Evolutionary conservation across 2,797 vertebrate genomes (phyloP), one percentile per base, ranked within the genome.

Genomic region (Pseudochromis fuscus): DNA sequence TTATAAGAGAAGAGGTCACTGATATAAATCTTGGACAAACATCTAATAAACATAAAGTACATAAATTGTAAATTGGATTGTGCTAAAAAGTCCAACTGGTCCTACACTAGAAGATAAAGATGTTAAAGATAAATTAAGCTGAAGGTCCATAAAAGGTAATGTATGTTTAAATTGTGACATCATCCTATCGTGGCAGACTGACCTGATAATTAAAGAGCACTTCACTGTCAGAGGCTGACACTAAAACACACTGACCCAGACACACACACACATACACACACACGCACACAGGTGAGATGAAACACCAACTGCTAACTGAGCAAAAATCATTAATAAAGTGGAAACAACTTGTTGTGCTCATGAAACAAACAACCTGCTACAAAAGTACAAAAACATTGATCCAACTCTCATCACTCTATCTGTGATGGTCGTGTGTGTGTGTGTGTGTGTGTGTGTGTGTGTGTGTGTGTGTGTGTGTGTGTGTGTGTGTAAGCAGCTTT

Each of bases 401-500:
- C 37, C 72, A 49, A 53, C 27, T 68, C 16, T 46, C 45, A 67
- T 81, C 51, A 45, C 16, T 49, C 49, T 82, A 65, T 58, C 21
- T 72, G 45, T 50, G 28, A 30, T 60, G 13, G 37, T 55, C 1
- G 58, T 55, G 46, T 51, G 57, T 66, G 45, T 53, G 53, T 75
- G 44, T 65, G 18, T 30, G 52, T 65, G 49, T 30, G 30, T 44
- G 31, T 51, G 38, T 58, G 46, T 64, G 5, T 60, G 56, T 55
- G 56, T 75, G 58, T 52, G 52, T 70, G 68, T 72, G 57, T 59
- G 51, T 25, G 21, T 40, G 31, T 60, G 37, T 60, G 38, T 33
- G 40, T 69, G 45, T 75, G 74, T 77, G 48, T 66, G 57, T 86
- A 88, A 89, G 84, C 83, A 75, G 88, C 88, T 92, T 90, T 88